Evolutionary conservation across 2,113 vertebrate species (phyloP).

Genomic region (Aphyosemion australe): DNA sequence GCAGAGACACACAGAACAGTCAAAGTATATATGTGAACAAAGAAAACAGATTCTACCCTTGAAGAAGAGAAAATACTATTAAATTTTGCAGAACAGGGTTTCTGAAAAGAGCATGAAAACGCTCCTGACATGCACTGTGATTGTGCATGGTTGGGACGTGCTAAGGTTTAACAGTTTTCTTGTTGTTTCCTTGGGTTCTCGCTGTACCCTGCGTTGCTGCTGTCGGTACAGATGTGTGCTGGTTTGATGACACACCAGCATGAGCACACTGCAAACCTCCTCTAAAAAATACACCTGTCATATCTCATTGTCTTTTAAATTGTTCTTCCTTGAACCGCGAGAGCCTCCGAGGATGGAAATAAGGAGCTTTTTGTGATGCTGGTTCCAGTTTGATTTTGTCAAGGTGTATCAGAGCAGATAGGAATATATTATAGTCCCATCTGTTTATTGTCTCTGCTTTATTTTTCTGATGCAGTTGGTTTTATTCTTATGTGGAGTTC

Average conservation of each 20-base stretch:
- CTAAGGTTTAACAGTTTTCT: slow-evolving; percentile 2
- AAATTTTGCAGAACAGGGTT: neutral
- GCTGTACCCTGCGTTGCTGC: slow-evolving; percentile 18
- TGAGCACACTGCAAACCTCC: slow-evolving; percentile 21
- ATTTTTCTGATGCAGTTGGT: neutral
- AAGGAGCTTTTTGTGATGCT: slow-evolving; percentile 13
- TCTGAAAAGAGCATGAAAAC: neutral
- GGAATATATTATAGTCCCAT: neutral
- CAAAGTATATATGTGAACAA: neutral
- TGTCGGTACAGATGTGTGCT: slow-evolving; percentile 36
- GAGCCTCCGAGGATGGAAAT: slow-evolving; percentile 17
- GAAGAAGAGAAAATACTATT: neutral
- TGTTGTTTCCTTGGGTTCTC: slow-evolving; percentile 5
- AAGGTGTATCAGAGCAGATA: neutral
- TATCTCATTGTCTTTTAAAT: slow-evolving; percentile 28
- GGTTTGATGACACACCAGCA: slow-evolving; percentile 28
- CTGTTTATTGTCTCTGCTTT: neutral
- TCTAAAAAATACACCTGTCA: slow-evolving; percentile 27
- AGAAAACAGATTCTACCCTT: neutral
- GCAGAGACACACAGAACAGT: slow-evolving; percentile 5
- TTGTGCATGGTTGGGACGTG: neutral
- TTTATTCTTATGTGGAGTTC: neutral
- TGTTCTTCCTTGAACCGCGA: slow-evolving; percentile 33
- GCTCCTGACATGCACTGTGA: neutral
- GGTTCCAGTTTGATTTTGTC: neutral